Evolutionary conservation across 2,888 invertebrate species (phyloP).

Genomic region (Diarsia dahlii): DNA sequence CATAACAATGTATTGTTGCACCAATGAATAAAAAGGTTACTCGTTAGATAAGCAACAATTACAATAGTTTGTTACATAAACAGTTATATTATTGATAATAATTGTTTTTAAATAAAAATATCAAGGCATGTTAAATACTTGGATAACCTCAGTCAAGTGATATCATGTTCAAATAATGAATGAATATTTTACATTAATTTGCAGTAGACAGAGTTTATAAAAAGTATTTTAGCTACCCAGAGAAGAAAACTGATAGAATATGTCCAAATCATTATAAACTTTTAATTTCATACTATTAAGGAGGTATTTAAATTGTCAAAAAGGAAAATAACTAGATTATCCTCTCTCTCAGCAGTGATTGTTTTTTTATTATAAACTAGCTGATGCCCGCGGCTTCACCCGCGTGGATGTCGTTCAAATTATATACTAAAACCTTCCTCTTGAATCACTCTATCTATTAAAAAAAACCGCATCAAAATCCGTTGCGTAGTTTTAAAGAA

Average conservation of each 20-base stretch:
- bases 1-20: neutral
- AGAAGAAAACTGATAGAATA: neutral
- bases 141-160: neutral
- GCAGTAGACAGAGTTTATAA: neutral
- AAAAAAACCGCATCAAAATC: no score
- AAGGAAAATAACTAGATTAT: slow-evolving; percentile 1
- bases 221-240: neutral
- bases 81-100: neutral
- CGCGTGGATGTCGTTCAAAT: no score
- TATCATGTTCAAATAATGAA: neutral
- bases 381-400: no score
- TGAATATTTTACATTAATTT: neutral
- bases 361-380: no score
- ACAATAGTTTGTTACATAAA: neutral
- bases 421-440: no score
- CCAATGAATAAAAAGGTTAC: slow-evolving; percentile 13
- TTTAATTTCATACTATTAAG: neutral
- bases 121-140: neutral
- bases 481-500: no score
- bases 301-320: neutral
- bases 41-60: slow-evolving; percentile 26
- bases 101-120: no score
- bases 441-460: no score
- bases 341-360: neutral
- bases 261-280: neutral